A percentile compares a stretch with the other conserved stretches of the same genome.
These are phyloP conservation scores for Xiphophorus birchmanni DNA, from an alignment of 2,797 vertebrate species.

Conservation along the genomic window DNA sequence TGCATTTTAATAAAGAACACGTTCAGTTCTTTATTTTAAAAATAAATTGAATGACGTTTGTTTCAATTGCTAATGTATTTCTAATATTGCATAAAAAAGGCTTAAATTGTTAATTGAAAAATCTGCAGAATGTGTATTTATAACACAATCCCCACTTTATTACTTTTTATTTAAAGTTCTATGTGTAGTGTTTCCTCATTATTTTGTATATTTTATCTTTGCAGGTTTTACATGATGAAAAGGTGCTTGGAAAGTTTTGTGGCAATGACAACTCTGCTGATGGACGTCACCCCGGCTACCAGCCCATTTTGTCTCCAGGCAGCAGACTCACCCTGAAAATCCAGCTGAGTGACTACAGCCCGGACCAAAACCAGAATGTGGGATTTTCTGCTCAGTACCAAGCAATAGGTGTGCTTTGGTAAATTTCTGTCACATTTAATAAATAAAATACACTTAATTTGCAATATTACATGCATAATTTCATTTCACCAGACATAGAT, in stretches of 20 bases:
- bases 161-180: background rate
- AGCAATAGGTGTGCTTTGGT: conserved; percentile 67
- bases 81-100: too few relatives aligned
- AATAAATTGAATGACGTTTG: too few relatives aligned
- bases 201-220: background rate
- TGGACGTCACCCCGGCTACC: conserved; percentile 71
- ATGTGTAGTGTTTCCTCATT: background rate
- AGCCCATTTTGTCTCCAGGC: conserved; percentile 72
- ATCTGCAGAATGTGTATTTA: too few relatives aligned
- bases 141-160: background rate
- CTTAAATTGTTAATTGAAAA: too few relatives aligned
- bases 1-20: too few relatives aligned
- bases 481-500: conserved; percentile 73
- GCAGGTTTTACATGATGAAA: conserved; percentile 71
- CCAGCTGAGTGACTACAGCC: conserved; percentile 67
- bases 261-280: conserved; percentile 73
- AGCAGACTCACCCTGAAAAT: conserved; percentile 75
- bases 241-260: conserved; percentile 79
- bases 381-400: conserved; percentile 79
- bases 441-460: too few relatives aligned
- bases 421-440: conserved; percentile 12
- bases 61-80: too few relatives aligned
- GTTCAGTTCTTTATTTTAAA: too few relatives aligned
- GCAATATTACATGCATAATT: background rate
- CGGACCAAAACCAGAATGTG: conserved; percentile 61